Conservation (phyloP, 2,797 vertebrate species). For the Argya squamiceps region DNA sequence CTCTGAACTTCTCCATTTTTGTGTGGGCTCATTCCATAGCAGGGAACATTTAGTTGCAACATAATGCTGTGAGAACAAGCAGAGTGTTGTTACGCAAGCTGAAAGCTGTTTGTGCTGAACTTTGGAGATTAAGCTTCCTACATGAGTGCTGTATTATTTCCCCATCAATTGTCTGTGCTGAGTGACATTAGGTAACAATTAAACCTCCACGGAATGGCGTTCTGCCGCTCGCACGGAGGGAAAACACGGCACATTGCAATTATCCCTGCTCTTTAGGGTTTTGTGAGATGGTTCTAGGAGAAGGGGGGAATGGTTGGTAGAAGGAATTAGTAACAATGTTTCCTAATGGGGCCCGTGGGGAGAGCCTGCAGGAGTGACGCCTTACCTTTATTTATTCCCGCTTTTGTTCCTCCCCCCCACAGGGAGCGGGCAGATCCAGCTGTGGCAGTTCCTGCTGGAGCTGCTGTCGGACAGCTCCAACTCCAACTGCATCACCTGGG, state of each 20-base stretch:
- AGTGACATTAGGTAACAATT: slow-evolving; percentile 58
- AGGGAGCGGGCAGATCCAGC: slow-evolving; percentile 90
- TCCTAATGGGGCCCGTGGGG: neutral
- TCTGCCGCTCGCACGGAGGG: slow-evolving; percentile 13
- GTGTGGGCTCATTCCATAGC: slow-evolving; percentile 58
- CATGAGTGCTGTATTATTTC: slow-evolving; percentile 66
- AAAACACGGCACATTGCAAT: slow-evolving; percentile 2
- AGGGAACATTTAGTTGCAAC: slow-evolving; percentile 62
- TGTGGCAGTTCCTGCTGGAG: slow-evolving; percentile 97
- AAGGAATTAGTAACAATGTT: neutral
- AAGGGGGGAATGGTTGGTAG: neutral
- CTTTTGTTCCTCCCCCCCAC: neutral
- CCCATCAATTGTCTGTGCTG: slow-evolving; percentile 49
- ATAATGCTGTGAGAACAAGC: slow-evolving; percentile 53
- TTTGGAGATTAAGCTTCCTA: slow-evolving; percentile 70
- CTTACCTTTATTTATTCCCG: neutral
- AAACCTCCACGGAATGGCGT: slow-evolving; percentile 12
- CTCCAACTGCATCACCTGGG: slow-evolving; percentile 95
- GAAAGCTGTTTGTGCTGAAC: slow-evolving; percentile 70
- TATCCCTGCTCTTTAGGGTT: slow-evolving; percentile 2
- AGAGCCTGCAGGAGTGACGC: neutral
- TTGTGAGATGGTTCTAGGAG: neutral
- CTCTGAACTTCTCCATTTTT: slow-evolving; percentile 71
- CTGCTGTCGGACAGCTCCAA: slow-evolving; percentile 95
- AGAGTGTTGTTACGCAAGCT: slow-evolving; percentile 57